Evolutionary conservation across 2,888 invertebrate species (phyloP), one percentile per base, ranked within the genome.

Genomic region (Trilocha varians): DNA sequence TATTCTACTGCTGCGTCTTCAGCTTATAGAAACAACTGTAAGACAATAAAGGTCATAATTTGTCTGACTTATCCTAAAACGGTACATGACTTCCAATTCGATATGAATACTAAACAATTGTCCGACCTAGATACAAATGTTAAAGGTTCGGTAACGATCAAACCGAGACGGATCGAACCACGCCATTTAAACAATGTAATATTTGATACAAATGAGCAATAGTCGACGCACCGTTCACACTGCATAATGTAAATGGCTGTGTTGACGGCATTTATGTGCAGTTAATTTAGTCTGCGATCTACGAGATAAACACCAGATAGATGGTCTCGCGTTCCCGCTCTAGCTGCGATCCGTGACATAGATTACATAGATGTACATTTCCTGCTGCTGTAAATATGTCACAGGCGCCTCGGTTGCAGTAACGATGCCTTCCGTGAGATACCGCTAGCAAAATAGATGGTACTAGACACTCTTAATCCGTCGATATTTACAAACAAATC

Each of bases 341-440:
- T 55, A 53, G 49, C 56, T 59, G 47, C 60, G 76, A 76, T 77
- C 69, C 59, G 65, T 70, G 71, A 73, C 76, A 71, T 54, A 68
- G 75, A 77, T 78, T 75, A 59, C 59, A 59, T 54, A 62, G 61
- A 66, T 59, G 57, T 66, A 70, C 59, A 57, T 68, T 70, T 69
- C 67, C 69, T 69, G 62, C 51, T 56, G 59, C 52, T 18, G 33
- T 38, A 41, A 34, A 38, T 16, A 16, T 36, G 36, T 36, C 36
- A 36, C 17, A 36, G 16, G 36, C 16, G 16, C 36, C 36, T 36
- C 16, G 16, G 16, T 16, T 36, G 16, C 16, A 16, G n/a, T 36
- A 36, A 15, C 16, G 16, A 15, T 36, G 9, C 15, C 17, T 36
- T 25, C 25, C 25, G 25, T 25, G 13, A 34, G 15, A 34, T 14